Evolutionary conservation across 35 echinoderm and acorn worm genomes (phyloP).

Genomic region (Ophioderma brevispina): DNA sequence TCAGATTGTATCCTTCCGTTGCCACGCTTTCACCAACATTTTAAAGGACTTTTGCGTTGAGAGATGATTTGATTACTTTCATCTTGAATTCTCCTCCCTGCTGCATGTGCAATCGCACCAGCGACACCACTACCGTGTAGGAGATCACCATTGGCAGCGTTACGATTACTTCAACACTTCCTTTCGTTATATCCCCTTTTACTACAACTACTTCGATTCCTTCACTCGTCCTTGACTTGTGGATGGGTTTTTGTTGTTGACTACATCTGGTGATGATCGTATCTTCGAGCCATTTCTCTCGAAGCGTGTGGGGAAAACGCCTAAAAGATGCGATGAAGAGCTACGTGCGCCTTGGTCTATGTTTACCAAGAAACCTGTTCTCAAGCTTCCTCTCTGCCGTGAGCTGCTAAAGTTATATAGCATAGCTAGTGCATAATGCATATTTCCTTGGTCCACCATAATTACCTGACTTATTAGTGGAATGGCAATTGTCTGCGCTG

Average conservation of each 20-base stretch:
- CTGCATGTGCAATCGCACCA: not conserved
- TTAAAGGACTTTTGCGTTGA: not conserved
- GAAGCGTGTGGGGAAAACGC: not conserved
- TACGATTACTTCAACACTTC: conserved; percentile 45
- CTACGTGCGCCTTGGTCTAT: not conserved
- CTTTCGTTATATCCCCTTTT: conserved; percentile 11
- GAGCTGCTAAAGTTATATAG: not conserved
- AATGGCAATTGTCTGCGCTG: conserved; percentile 9
- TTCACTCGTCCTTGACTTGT: not conserved
- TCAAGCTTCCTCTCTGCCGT: not conserved
- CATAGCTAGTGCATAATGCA: not conserved
- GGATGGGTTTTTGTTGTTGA: too few species aligned
- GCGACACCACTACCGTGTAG: conserved; percentile 23
- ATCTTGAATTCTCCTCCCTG: not conserved
- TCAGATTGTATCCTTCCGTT: not conserved
- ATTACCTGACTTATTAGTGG: conserved; percentile 61
- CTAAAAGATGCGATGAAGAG: not conserved
- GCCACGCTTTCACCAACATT: not conserved
- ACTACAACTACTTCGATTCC: not conserved
- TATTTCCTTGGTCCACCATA: not conserved
- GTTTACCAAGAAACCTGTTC: not conserved
- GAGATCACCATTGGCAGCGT: conserved; percentile 28
- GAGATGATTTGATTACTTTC: not conserved
- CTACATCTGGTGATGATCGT: too few species aligned
- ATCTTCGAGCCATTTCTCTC: too few species aligned